These are phyloP conservation scores for Stenoptilia bipunctidactyla DNA, from an alignment of 2,888 invertebrate genomes.

Conservation along the genomic window DNA sequence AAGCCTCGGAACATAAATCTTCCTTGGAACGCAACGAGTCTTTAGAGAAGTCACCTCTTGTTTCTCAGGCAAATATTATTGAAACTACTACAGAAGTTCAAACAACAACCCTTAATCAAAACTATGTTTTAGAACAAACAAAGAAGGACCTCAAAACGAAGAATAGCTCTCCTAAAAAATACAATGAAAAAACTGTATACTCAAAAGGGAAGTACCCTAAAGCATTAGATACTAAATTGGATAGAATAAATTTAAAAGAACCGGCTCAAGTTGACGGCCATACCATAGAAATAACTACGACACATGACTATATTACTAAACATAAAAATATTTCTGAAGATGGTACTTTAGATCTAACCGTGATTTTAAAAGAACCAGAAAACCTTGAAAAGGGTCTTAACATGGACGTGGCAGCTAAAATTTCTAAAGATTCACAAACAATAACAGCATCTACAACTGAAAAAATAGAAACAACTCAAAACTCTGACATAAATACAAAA, in stretches of 20 bases:
- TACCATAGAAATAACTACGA: not conserved
- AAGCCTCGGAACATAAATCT: too few species aligned
- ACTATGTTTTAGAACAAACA: slow-evolving; percentile 9
- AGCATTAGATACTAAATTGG: slow-evolving; percentile 22
- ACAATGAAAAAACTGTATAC: slow-evolving; percentile 37
- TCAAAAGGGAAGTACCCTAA: slow-evolving; percentile 30
- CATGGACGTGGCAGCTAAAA: slow-evolving; percentile 3
- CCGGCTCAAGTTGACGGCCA: not conserved
- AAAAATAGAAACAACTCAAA: not conserved
- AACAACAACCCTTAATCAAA: slow-evolving; percentile 19
- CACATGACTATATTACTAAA: slow-evolving; percentile 4
- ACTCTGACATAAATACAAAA: not conserved
- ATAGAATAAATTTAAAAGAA: slow-evolving; percentile 15
- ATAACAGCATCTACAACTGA: slow-evolving; percentile 12
- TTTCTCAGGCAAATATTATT: too few species aligned
- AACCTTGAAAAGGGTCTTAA: not conserved
- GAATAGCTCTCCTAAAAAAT: slow-evolving; percentile 41
- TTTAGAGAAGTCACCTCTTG: too few species aligned
- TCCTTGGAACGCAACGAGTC: too few species aligned
- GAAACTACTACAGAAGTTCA: not conserved
- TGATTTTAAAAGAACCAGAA: slow-evolving; percentile 40
- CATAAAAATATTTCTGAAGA: slow-evolving; percentile 22
- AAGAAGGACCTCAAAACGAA: slow-evolving; percentile 34
- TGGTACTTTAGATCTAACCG: slow-evolving; percentile 44
- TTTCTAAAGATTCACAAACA: slow-evolving; percentile 10